Percentiles rank a stretch among this genome's conserved stretches.
Evolutionary conservation across 2,113 vertebrate species (phyloP).

Genomic region (Edolisoma coerulescens): DNA sequence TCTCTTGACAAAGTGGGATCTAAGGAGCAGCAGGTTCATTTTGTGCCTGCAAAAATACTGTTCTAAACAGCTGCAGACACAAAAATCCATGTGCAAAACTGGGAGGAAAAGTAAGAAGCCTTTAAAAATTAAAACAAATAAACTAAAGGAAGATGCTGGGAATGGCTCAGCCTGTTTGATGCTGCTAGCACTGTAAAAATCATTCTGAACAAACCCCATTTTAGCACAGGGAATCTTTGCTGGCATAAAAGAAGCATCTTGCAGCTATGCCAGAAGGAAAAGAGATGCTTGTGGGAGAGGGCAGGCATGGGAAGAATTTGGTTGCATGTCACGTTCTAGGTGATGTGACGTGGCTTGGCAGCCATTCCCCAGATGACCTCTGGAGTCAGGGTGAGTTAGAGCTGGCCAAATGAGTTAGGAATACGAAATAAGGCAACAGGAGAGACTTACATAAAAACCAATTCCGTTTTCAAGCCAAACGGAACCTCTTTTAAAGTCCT

Average conservation of each 20-base stretch:
- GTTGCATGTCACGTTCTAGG: background rate
- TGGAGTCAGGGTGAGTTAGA: background rate
- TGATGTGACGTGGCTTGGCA: background rate
- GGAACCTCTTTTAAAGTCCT: background rate
- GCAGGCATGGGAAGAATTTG: background rate
- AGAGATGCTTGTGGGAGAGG: background rate
- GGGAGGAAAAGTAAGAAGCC: background rate
- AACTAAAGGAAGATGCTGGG: background rate
- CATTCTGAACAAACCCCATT: background rate
- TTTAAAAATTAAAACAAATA: background rate
- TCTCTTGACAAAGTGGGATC: background rate
- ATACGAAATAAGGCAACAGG: background rate
- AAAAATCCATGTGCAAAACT: background rate
- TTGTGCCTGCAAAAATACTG: background rate
- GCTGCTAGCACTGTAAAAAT: background rate
- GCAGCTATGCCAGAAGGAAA: background rate
- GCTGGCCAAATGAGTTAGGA: background rate
- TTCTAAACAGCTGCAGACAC: background rate
- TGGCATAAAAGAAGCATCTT: background rate
- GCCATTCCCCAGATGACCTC: background rate
- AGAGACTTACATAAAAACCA: background rate
- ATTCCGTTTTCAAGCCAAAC: background rate
- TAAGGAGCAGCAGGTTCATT: background rate
- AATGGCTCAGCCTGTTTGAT: background rate
- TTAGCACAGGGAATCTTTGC: background rate